These are phyloP conservation scores for Patella pellucida DNA, from an alignment of 2,888 invertebrate species.

Conservation along the genomic window DNA sequence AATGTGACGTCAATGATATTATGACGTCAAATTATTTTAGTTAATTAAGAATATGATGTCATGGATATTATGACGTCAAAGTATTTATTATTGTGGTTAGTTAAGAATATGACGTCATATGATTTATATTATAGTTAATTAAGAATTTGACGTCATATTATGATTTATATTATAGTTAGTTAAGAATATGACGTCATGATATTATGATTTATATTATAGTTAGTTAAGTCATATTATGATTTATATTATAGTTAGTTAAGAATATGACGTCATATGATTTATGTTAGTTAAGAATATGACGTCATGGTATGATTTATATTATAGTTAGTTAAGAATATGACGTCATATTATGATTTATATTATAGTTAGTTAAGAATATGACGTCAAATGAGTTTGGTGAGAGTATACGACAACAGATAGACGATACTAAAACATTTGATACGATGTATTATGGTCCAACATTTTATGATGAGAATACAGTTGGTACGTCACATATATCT, in stretches of 20 bases:
- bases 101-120: too few relatives aligned
- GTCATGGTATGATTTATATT: too few relatives aligned
- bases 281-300: constrained; percentile 36
- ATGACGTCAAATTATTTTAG: too few relatives aligned
- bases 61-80: too few relatives aligned
- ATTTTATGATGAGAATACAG: constrained; percentile 64
- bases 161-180: constrained; percentile 47
- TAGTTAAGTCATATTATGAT: constrained; percentile 57
- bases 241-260: constrained; percentile 47
- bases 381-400: constrained; percentile 57
- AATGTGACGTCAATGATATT: too few relatives aligned
- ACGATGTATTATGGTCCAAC: constrained; percentile 72
- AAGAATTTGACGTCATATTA: too few relatives aligned
- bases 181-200: constrained; percentile 56
- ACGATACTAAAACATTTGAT: constrained; percentile 56
- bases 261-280: constrained; percentile 61
- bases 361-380: constrained; percentile 60
- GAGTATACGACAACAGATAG: constrained; percentile 53
- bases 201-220: constrained; percentile 44
- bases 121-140: constrained; percentile 26
- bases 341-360: background rate
- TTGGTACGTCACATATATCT: constrained; percentile 92
- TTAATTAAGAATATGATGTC: too few relatives aligned
- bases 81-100: too few relatives aligned
- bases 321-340: too few relatives aligned